Conservation (phyloP, 2,797 vertebrate genomes). For the Neosilurus mollespiculum region DNA sequence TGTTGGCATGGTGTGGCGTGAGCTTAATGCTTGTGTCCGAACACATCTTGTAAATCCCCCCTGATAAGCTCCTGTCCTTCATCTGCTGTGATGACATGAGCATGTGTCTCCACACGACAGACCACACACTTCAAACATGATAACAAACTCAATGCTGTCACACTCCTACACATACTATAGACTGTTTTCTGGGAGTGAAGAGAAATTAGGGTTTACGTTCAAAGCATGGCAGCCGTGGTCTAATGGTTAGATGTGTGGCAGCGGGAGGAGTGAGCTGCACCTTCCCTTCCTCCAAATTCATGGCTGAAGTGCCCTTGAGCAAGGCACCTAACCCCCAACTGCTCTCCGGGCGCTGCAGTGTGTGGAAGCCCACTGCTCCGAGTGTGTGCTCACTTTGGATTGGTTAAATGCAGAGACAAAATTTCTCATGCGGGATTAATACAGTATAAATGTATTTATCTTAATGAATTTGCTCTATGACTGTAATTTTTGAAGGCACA, state of each 20-base stretch:
- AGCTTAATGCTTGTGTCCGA: not conserved
- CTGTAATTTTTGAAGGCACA: too few species aligned
- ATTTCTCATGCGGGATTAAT: too few species aligned
- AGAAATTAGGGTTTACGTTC: not conserved
- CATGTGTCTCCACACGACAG: slow-evolving; percentile 11
- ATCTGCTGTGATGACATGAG: slow-evolving; percentile 22
- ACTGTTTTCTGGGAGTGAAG: not conserved
- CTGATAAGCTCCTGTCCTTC: slow-evolving; percentile 23
- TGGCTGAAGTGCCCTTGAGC: too few species aligned
- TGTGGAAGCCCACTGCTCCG: too few species aligned
- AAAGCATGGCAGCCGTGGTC: too few species aligned
- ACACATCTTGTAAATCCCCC: slow-evolving; percentile 17
- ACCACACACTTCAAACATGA: not conserved
- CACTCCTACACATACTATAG: not conserved
- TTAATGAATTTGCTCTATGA: not conserved
- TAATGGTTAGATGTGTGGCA: too few species aligned
- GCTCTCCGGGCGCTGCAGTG: too few species aligned
- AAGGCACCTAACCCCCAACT: too few species aligned
- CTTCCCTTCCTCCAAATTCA: too few species aligned
- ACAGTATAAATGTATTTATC: not conserved
- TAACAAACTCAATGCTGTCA: not conserved
- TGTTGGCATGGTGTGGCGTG: not conserved
- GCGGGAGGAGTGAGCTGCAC: too few species aligned
- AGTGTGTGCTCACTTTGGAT: too few species aligned
- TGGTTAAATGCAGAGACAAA: too few species aligned